These are phyloP conservation scores for Drosophila prosaltans DNA, from an alignment of 1,140 invertebrate genomes.

Conservation along the genomic window DNA sequence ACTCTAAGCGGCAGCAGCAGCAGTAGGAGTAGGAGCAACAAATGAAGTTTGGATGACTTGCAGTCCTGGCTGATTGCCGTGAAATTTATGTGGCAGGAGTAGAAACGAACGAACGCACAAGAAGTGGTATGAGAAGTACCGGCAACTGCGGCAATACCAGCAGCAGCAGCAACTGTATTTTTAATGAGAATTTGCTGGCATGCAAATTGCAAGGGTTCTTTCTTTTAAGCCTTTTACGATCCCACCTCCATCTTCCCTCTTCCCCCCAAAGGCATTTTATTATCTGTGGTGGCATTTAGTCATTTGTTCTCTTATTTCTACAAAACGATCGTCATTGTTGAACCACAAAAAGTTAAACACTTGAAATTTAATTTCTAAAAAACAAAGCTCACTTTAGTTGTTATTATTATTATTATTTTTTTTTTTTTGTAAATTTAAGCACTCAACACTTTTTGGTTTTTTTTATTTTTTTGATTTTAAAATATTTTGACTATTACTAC, in stretches of 20 bases:
- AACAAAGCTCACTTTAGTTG: constrained; percentile 23
- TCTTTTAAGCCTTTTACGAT: constrained; percentile 47
- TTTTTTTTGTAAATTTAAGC: neutral
- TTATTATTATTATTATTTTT: constrained; percentile 1
- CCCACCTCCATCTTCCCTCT: constrained; percentile 15
- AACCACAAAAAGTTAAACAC: constrained; percentile 35
- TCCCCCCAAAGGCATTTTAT: constrained; percentile 27
- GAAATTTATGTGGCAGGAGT: constrained; percentile 67
- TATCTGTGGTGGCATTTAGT: constrained; percentile 34
- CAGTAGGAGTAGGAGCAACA: constrained; percentile 58
- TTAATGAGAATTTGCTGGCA: constrained; percentile 62
- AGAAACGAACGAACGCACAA: constrained; percentile 10
- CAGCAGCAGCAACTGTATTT: constrained; percentile 49
- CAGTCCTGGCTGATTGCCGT: constrained; percentile 74
- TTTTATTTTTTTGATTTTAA: constrained; percentile 24
- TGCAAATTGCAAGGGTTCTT: constrained; percentile 53
- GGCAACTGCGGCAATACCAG: neutral
- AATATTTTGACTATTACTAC: constrained; percentile 12
- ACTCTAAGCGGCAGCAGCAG: constrained; percentile 8
- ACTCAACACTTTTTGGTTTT: neutral
- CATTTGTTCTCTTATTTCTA: constrained; percentile 29
- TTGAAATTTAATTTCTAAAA: constrained; percentile 23
- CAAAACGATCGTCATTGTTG: constrained; percentile 20
- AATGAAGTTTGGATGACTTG: constrained; percentile 80
- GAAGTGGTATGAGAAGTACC: constrained; percentile 29